Conservation (phyloP, 2,113 vertebrate species). For the Sylvilagus bachmani region DNA sequence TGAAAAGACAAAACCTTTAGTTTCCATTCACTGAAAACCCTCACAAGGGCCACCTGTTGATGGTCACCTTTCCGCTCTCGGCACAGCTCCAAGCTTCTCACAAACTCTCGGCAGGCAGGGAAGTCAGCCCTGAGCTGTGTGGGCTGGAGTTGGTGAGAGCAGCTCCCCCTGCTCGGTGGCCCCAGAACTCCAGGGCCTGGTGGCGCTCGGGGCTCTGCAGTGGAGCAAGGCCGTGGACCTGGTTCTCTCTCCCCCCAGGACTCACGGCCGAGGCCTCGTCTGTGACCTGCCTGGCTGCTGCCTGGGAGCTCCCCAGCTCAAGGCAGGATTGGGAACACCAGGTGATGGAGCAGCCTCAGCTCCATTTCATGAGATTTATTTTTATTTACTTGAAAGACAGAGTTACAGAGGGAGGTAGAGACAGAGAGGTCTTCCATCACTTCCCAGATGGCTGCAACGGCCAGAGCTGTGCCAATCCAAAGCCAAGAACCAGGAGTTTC, state of each 20-base stretch:
- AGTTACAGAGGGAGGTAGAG: too few species aligned
- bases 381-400: too few species aligned
- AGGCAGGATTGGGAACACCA: neutral
- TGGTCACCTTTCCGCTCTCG: neutral
- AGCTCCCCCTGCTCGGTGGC: neutral
- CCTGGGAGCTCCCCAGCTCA: neutral
- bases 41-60: neutral
- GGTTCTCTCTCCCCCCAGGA: neutral
- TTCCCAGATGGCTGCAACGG: too few species aligned
- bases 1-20: neutral
- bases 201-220: neutral
- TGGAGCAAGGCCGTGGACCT: neutral
- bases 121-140: neutral
- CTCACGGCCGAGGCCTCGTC: neutral
- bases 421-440: too few species aligned
- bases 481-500: too few species aligned
- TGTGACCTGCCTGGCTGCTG: neutral
- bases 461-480: too few species aligned
- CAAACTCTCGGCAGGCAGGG: neutral
- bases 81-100: conserved; percentile 5
- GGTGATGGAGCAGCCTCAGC: neutral
- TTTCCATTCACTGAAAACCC: neutral
- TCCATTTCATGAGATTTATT: neutral
- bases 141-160: neutral
- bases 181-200: neutral